Evolutionary conservation across 2,113 vertebrate genomes (phyloP).

Genomic region (Microtus richardsoni): DNA sequence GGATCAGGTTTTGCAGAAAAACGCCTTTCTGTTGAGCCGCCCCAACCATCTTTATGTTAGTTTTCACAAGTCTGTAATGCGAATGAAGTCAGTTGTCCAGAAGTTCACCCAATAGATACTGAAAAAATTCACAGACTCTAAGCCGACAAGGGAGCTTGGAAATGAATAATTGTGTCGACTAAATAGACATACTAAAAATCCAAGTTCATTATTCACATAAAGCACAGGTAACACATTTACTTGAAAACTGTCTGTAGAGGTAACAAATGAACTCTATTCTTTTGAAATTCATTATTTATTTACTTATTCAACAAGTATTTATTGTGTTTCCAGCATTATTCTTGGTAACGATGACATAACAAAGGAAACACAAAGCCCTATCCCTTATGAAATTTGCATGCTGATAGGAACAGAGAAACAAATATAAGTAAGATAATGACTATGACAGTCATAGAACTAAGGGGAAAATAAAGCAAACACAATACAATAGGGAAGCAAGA

Average conservation of each 20-base stretch:
- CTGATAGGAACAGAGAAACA: not conserved
- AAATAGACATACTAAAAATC: constrained; percentile 18
- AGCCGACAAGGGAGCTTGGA: not conserved
- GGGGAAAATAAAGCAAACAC: not conserved
- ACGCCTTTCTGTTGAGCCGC: not conserved
- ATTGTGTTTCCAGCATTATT: not conserved
- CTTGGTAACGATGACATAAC: not conserved
- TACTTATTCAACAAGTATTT: not conserved
- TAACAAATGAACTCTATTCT: not conserved
- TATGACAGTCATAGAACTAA: not conserved
- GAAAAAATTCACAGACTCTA: constrained; percentile 15
- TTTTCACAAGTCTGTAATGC: not conserved
- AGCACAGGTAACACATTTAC: not conserved
- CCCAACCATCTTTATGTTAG: not conserved
- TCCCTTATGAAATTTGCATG: not conserved
- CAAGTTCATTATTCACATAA: not conserved
- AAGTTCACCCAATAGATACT: not conserved
- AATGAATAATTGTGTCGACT: not conserved
- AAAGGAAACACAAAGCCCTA: not conserved
- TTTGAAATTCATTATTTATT: constrained; percentile 26
- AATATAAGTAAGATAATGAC: not conserved
- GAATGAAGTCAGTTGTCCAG: not conserved
- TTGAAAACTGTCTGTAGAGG: not conserved
- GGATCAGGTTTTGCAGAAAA: no score
- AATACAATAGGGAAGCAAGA: not conserved